Conservation (phyloP, 1,140 invertebrate species). For the Sitophilus oryzae region DNA sequence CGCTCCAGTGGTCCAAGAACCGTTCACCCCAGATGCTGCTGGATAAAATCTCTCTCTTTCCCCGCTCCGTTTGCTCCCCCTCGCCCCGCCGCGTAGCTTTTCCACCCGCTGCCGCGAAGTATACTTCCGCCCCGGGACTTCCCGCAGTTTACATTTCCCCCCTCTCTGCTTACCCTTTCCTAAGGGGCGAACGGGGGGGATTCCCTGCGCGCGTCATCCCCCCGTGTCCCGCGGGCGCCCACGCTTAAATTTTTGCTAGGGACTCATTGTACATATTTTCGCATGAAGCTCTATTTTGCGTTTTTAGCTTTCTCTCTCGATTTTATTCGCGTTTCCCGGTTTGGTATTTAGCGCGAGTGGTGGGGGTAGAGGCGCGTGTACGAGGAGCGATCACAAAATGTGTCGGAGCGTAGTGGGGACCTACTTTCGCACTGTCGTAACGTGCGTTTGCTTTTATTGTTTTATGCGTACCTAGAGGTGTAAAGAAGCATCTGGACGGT, state of each 20-base stretch:
- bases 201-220: constrained; percentile 10
- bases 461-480: no score
- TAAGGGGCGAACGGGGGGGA: constrained; percentile 1
- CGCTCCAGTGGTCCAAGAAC: constrained; percentile 16
- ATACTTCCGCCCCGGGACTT: constrained; percentile 41
- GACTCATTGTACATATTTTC: constrained; percentile 43
- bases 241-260: constrained; percentile 41
- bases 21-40: constrained; percentile 29
- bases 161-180: constrained; percentile 31
- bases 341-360: constrained; percentile 28
- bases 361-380: constrained; percentile 1
- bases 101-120: constrained; percentile 14
- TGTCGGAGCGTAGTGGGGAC: background rate
- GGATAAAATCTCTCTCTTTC: constrained; percentile 28
- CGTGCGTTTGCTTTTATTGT: no score
- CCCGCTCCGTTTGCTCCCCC: constrained; percentile 2
- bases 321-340: constrained; percentile 34
- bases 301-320: constrained; percentile 41
- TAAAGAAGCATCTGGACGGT: no score
- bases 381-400: background rate
- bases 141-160: constrained; percentile 44
- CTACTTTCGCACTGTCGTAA: no score
- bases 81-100: background rate
- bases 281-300: constrained; percentile 43
- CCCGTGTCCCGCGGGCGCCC: constrained; percentile 10